Conservation (phyloP, 1,140 invertebrate genomes). For the Oryzaephilus surinamensis region DNA sequence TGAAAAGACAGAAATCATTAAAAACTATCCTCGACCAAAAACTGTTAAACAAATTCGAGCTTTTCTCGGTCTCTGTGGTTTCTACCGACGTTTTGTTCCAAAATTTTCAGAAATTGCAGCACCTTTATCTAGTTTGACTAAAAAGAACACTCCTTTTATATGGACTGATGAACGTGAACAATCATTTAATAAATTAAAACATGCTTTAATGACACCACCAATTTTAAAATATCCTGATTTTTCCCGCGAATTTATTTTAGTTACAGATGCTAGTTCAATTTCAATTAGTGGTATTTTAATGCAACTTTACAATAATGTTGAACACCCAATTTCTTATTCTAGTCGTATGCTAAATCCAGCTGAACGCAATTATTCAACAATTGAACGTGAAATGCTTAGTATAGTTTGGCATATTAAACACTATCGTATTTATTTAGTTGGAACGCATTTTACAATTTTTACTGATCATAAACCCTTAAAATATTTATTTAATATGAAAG, state of each 20-base stretch:
- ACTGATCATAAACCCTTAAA: background rate
- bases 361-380: constrained; percentile 35
- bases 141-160: background rate
- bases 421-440: constrained; percentile 26
- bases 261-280: constrained; percentile 13
- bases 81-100: constrained; percentile 16
- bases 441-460: background rate
- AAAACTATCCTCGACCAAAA: constrained; percentile 16
- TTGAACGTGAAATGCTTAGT: constrained; percentile 36
- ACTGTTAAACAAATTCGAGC: constrained; percentile 16
- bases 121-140: background rate
- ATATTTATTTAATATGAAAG: background rate
- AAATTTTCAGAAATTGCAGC: background rate
- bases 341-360: constrained; percentile 26
- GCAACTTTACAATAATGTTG: constrained; percentile 13
- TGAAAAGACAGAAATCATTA: constrained; percentile 15
- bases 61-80: constrained; percentile 18
- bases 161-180: constrained; percentile 9
- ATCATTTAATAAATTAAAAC: constrained; percentile 17
- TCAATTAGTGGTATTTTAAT: constrained; percentile 20
- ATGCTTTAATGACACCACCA: constrained; percentile 14
- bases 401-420: constrained; percentile 35
- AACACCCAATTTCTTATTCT: constrained; percentile 18
- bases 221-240: constrained; percentile 21
- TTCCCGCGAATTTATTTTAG: constrained; percentile 16